A percentile compares a stretch with the other conserved stretches of the same genome.
These are phyloP conservation scores for Aproaerema taeniolella DNA, from an alignment of 2,888 invertebrate species.

Conservation along the genomic window DNA sequence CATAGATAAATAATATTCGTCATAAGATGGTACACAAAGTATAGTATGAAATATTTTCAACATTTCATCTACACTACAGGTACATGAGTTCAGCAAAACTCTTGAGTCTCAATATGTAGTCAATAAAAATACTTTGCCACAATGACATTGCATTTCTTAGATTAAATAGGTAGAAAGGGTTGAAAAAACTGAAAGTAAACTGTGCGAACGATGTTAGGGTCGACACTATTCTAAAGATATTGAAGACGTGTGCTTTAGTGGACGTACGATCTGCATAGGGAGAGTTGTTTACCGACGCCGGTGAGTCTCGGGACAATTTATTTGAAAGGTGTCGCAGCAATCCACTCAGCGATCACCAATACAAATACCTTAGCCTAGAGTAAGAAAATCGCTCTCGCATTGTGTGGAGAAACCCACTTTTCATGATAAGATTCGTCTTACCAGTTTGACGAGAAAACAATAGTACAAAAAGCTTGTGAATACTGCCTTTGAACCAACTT, in stretches of 20 bases:
- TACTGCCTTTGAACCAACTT: no score
- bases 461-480: no score
- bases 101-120: no score
- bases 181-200: conserved; percentile 35
- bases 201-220: conserved; percentile 54
- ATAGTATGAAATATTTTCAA: no score
- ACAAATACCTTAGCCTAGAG: conserved; percentile 26
- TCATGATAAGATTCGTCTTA: background rate
- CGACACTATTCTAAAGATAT: conserved; percentile 49
- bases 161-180: conserved; percentile 54
- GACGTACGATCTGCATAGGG: conserved; percentile 67
- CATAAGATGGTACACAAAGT: no score
- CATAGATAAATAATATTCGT: no score
- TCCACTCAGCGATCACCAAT: conserved; percentile 64
- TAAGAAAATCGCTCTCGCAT: background rate
- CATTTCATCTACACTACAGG: no score
- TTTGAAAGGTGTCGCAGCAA: conserved; percentile 75
- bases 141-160: conserved; percentile 45
- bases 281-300: conserved; percentile 66
- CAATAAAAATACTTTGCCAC: no score
- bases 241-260: conserved; percentile 55
- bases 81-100: no score
- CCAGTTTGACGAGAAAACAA: background rate
- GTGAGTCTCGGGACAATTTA: conserved; percentile 71
- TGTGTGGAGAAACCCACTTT: conserved; percentile 1